Evolutionary conservation across 37 sponge, comb jelly and placozoan species (phyloP).

Genomic region (Chondrilla cf. caribensis): DNA sequence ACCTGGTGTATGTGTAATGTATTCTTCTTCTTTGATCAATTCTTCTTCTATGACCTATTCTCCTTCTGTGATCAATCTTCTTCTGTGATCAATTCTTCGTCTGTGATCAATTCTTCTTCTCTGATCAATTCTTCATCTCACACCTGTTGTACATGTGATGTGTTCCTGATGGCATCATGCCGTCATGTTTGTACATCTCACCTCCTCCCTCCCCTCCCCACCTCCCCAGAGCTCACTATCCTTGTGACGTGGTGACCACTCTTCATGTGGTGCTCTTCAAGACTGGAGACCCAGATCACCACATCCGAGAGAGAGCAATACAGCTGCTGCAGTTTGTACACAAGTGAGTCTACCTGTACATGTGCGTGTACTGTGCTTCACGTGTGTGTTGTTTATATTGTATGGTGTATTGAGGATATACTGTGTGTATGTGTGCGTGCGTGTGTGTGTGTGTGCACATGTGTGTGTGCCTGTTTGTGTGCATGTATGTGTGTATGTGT

Average conservation of each 20-base stretch:
- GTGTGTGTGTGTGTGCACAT: background rate
- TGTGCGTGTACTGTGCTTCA: too few species aligned
- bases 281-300: constrained; percentile 63
- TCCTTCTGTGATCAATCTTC: too few species aligned
- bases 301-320: constrained; percentile 68
- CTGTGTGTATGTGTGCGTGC: background rate
- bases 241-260: constrained; percentile 75
- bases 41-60: too few species aligned
- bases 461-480: too few species aligned
- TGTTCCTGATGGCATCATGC: background rate
- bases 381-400: background rate
- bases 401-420: background rate
- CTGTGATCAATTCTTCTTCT: too few species aligned
- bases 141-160: background rate
- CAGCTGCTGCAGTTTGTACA: constrained; percentile 86
- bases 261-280: constrained; percentile 84
- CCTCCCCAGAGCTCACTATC: constrained; percentile 65
- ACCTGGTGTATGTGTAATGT: too few species aligned
- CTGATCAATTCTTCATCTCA: too few species aligned
- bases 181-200: background rate
- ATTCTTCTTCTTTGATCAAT: too few species aligned
- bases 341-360: constrained; percentile 30
- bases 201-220: too few species aligned
- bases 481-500: too few species aligned
- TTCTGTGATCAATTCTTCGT: background rate